These are phyloP conservation scores for Porites cylindrica DNA, from an alignment of 92 coral and sea anemone species.

Conservation along the genomic window DNA sequence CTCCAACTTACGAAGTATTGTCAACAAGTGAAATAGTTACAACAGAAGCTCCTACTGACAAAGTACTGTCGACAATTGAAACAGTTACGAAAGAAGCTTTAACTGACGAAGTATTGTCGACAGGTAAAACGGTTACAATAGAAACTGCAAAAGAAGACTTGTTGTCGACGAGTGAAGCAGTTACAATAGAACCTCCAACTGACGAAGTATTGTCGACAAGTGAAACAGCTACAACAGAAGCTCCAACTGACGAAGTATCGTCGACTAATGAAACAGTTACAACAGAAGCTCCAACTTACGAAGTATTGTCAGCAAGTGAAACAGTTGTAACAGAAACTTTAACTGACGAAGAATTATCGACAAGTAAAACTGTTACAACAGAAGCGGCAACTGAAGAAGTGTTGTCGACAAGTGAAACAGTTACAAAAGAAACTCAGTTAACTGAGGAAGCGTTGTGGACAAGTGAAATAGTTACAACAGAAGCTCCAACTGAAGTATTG, in stretches of 20 bases:
- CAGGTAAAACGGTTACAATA: neutral
- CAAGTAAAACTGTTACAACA: conserved; percentile 2
- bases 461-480: conserved; percentile 10
- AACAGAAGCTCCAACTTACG: neutral
- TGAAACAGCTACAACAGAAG: neutral
- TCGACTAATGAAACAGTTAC: conserved; percentile 1
- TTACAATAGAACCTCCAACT: conserved; percentile 1
- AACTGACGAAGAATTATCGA: neutral
- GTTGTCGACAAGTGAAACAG: conserved; percentile 2
- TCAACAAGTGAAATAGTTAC: neutral
- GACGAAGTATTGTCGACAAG: neutral
- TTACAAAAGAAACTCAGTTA: neutral
- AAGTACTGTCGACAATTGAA: neutral
- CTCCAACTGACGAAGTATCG: neutral
- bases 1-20: neutral
- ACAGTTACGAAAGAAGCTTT: neutral
- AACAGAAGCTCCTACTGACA: neutral
- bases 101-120: neutral
- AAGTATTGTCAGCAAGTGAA: neutral
- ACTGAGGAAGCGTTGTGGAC: neutral
- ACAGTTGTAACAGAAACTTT: neutral
- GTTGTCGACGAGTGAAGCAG: neutral
- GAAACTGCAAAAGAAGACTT: neutral
- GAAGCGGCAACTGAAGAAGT: neutral
- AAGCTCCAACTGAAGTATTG: neutral